Percentiles rank a stretch among this genome's conserved stretches.
Evolutionary conservation across 2,797 vertebrate species (phyloP).

Genomic region (Rhinogobio ventralis): DNA sequence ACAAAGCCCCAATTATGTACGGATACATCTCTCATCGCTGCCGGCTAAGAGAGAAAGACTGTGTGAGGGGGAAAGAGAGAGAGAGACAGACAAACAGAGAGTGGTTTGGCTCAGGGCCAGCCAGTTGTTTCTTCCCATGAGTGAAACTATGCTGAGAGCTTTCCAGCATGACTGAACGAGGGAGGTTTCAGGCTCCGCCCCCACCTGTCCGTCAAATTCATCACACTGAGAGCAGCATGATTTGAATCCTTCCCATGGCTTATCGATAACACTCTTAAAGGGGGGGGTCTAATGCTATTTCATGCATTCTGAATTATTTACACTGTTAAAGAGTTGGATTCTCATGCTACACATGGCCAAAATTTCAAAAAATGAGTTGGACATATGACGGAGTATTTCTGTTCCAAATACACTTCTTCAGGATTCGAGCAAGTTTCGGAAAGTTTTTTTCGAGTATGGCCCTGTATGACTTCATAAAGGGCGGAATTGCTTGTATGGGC

Average conservation of each 20-base stretch:
- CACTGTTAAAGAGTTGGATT: no score
- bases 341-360: no score
- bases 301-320: no score
- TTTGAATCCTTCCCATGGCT: constrained; percentile 24
- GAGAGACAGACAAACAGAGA: constrained; percentile 41
- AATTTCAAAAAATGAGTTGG: no score
- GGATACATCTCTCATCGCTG: constrained; percentile 54
- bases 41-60: constrained; percentile 41
- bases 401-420: no score
- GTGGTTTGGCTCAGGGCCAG: constrained; percentile 49
- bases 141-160: constrained; percentile 46
- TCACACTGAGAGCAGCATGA: constrained; percentile 20
- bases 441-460: no score
- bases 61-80: constrained; percentile 24
- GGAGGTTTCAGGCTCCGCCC: constrained; percentile 27
- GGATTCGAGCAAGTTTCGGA: no score
- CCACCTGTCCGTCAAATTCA: constrained; percentile 48
- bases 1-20: constrained; percentile 52
- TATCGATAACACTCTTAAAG: not conserved
- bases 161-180: constrained; percentile 3
- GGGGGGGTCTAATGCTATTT: no score
- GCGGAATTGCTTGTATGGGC: no score
- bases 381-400: no score
- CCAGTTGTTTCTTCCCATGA: constrained; percentile 47
- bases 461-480: no score